A percentile compares a stretch with the other conserved stretches of the same genome.
Evolutionary conservation across 2,113 vertebrate genomes (phyloP).

Genomic region (Neopipo cinnamomea): DNA sequence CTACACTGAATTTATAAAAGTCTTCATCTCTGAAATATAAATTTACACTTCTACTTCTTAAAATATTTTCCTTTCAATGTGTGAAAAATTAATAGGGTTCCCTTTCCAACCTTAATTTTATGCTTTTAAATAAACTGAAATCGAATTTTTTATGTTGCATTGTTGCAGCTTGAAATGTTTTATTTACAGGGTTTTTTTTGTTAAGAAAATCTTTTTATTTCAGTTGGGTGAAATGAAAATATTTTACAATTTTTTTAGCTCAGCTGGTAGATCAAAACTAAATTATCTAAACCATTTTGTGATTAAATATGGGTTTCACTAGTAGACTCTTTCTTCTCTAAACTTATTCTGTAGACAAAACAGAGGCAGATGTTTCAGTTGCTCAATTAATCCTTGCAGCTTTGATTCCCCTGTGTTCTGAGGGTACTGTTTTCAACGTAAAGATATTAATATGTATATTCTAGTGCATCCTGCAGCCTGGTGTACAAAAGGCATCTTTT

Average conservation of each 20-base stretch:
- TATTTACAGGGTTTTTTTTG: not conserved
- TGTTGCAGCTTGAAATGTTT: not conserved
- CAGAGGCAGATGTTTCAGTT: not conserved
- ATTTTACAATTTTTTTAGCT: not conserved
- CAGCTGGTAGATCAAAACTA: not conserved
- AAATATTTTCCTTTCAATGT: not conserved
- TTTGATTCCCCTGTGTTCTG: not conserved
- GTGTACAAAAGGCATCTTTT: not conserved
- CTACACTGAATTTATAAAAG: accelerated
- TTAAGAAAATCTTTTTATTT: not conserved
- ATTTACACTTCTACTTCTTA: not conserved
- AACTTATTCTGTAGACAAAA: not conserved
- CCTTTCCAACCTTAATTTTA: not conserved
- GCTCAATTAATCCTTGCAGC: not conserved
- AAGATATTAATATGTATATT: not conserved
- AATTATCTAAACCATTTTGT: not conserved
- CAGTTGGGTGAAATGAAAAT: not conserved
- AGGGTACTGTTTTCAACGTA: not conserved
- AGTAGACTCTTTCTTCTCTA: not conserved
- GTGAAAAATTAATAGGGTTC: not conserved
- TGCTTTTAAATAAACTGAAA: not conserved
- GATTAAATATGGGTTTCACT: not conserved
- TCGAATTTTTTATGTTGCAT: not conserved
- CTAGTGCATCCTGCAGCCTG: not conserved
- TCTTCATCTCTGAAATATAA: not conserved